Base-by-base conservation (phyloP, 2,797 vertebrate genomes). In the Dermochelys coriacea region DNA sequence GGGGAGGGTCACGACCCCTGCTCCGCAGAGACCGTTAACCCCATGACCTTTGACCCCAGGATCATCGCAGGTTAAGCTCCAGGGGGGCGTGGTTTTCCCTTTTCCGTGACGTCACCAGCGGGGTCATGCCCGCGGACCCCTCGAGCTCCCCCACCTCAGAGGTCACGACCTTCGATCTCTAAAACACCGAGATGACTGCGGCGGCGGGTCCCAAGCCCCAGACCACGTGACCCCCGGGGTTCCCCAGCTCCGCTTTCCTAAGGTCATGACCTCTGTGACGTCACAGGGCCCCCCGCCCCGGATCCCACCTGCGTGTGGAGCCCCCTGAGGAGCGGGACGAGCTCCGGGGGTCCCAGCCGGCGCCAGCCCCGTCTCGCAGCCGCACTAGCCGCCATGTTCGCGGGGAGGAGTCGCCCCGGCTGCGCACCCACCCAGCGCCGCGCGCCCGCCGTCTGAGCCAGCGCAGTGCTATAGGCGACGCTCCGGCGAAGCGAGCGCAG, bases 21-120 rank as follows among this genome's bases (percentile, higher is more conserved):
- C 25, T 29, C 27, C 54, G 3, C 51, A 29, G 25, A 12, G 55
- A 57, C 27, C 27, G 57, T 27, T 55, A 54, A 23, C 21, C 6
- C 23, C 54, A 23, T 54, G 54, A 25, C 21, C 23, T 55, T 55
- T 29, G 55, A 6, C 57, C 64, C 6, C 64, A 4, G 34, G n/a
- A 1, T n/a, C 34, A 8, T 5, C 64, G 6, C 18, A 1, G 8
- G 51, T 7, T 52, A 8, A 21, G 7, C 8, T 52, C 52, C 52
- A 52, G 21, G 52, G 52, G 52, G 52, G 19, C 52, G 52, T 3
- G 52, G 21, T 52, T 54, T 21, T 54, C 21, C 21, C 8, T 1
- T 10, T 37, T 8, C 10, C 5, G 19, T 41, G n/a, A 23, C 19
- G 64, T 71, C 68, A 71, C 5, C 68, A 61, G 31, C 31, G 31